phyloP scores from a whole-genome alignment of 1,140 invertebrate species.

The Potamilus streckersoni region DNA sequence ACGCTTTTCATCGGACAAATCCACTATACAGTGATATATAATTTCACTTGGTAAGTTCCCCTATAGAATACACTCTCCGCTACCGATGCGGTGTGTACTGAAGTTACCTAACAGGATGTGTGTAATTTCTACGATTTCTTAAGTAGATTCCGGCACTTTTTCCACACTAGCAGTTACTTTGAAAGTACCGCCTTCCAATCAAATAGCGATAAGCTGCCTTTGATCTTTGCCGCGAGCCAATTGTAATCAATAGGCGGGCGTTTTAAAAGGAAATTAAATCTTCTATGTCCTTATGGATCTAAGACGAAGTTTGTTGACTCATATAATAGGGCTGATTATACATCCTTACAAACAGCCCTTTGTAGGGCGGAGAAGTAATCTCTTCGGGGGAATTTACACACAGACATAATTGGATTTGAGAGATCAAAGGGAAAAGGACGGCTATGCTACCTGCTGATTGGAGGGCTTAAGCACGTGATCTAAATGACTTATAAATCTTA shows the following conservation, averaged over 20 bases:
- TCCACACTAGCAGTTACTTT: conserved; percentile 13
- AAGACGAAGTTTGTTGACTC: conserved; percentile 37
- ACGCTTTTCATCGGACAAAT: no score
- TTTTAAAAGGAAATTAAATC: conserved; percentile 48
- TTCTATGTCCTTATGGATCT: conserved; percentile 40
- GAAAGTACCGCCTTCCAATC: conserved; percentile 40
- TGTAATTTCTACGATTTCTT: conserved; percentile 31
- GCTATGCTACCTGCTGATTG: conserved; percentile 15
- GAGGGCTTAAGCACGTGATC: conserved; percentile 26
- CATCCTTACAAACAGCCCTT: conserved; percentile 34
- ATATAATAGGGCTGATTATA: conserved; percentile 42
- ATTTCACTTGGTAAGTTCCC: no score
- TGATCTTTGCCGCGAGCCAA: conserved; percentile 44
- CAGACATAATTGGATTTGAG: conserved; percentile 41
- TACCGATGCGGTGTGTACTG: no score
- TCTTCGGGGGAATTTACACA: conserved; percentile 36
- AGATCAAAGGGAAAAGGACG: conserved; percentile 21
- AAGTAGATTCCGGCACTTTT: conserved; percentile 16
- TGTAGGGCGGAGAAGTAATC: conserved; percentile 38
- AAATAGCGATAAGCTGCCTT: conserved; percentile 23
- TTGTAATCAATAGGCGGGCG: conserved; percentile 35
- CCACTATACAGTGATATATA: no score
- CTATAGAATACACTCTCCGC: no score
- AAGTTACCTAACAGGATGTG: no score
- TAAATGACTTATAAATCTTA: conserved; percentile 2